Evolutionary conservation across 1,140 invertebrate genomes (phyloP).

Genomic region (Tetramorium simillimum): DNA sequence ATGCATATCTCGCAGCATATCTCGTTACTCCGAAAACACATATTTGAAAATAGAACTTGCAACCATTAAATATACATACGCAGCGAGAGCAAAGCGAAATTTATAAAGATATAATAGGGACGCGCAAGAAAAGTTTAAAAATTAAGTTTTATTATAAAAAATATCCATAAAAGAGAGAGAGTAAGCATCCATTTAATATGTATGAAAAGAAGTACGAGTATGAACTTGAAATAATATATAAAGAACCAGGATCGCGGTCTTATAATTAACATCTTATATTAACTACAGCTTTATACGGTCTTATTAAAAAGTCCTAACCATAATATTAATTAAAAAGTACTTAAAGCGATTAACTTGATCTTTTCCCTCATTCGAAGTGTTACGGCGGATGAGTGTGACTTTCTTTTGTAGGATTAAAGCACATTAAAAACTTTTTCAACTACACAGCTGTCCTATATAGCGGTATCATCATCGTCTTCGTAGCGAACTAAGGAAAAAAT

Average conservation of each 20-base stretch:
- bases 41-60: constrained; percentile 1
- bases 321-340: constrained; percentile 30
- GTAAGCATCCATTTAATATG: no score
- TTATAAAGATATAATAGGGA: not conserved
- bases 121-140: not conserved
- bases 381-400: not conserved
- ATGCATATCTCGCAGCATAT: not conserved
- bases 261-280: not conserved
- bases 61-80: not conserved
- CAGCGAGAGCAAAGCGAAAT: not conserved
- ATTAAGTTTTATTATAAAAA: not conserved
- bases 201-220: not conserved
- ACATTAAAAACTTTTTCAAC: constrained; percentile 31
- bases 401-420: constrained; percentile 4
- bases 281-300: not conserved
- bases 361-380: not conserved
- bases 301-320: not conserved
- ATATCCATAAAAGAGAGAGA: no score
- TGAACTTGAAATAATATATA: not conserved
- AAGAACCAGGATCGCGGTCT: not conserved
- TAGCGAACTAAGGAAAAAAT: not conserved
- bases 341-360: not conserved
- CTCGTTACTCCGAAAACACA: constrained; percentile 13
- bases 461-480: not conserved
- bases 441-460: not conserved